A percentile compares a stretch with the other conserved stretches of the same genome.
phyloP scores from a whole-genome alignment of 2,113 vertebrate genomes.

The Dasyprocta punctata region DNA sequence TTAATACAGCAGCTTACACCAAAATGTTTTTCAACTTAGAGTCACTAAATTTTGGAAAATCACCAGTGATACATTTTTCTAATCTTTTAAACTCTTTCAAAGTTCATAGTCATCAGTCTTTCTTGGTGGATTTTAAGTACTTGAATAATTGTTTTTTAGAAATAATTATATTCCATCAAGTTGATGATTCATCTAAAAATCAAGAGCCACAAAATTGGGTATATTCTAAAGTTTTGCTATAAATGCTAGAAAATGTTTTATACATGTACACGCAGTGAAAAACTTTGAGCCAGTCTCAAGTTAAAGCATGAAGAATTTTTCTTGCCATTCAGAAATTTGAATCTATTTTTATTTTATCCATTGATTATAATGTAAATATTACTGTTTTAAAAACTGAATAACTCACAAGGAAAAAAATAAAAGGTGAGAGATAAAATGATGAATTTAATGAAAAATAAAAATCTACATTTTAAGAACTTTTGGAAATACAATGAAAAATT shows the following conservation, averaged over 20 bases:
- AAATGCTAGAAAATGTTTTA: background rate
- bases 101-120: slow-evolving; percentile 8
- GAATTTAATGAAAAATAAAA: background rate
- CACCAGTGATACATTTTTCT: background rate
- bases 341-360: background rate
- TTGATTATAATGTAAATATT: background rate
- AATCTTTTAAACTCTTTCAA: background rate
- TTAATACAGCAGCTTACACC: background rate
- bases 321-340: background rate
- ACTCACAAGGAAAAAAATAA: background rate
- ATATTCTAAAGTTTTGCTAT: background rate
- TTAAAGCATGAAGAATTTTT: background rate
- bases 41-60: background rate
- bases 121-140: background rate
- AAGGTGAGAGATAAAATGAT: background rate
- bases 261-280: background rate
- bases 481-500: background rate
- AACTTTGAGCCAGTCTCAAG: background rate
- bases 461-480: background rate
- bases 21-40: background rate
- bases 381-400: background rate
- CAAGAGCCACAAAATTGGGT: background rate
- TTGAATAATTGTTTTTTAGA: slow-evolving; percentile 6
- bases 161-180: background rate
- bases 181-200: background rate